Percentiles rank a stretch among this genome's conserved stretches.
These are phyloP conservation scores for Grus americana DNA, from an alignment of 2,113 vertebrate genomes.

Conservation along the genomic window DNA sequence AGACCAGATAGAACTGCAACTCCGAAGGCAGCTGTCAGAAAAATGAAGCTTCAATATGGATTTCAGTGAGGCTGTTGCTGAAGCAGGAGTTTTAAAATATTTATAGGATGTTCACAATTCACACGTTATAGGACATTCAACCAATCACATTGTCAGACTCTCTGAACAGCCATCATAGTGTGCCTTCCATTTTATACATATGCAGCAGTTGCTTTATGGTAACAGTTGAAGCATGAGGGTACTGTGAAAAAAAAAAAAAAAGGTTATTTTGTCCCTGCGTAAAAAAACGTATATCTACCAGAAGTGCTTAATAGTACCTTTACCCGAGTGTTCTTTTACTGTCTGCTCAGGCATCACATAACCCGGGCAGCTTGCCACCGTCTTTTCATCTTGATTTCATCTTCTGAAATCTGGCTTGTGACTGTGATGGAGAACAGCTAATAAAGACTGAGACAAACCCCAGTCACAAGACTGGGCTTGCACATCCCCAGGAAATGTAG, in stretches of 20 bases:
- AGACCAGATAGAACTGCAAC: background rate
- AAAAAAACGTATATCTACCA: background rate
- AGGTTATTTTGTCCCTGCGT: background rate
- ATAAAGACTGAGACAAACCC: background rate
- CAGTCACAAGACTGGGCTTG: background rate
- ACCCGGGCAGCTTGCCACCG: background rate
- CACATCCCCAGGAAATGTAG: background rate
- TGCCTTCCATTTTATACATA: background rate
- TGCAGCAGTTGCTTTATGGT: background rate
- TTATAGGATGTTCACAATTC: slow-evolving; percentile 40
- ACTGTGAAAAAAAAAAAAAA: background rate
- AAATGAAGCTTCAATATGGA: slow-evolving; percentile 6
- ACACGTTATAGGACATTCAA: background rate
- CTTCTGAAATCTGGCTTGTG: background rate
- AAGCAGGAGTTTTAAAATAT: slow-evolving; percentile 46
- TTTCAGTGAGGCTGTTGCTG: slow-evolving; percentile 16
- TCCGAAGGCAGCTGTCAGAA: background rate
- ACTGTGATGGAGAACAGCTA: background rate
- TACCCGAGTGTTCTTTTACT: background rate
- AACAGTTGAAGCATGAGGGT: background rate
- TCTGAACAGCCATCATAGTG: background rate
- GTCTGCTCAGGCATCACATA: background rate
- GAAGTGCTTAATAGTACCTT: background rate
- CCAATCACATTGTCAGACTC: background rate
- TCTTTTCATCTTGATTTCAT: background rate